Conservation (phyloP, 2,113 vertebrate genomes). For the Hymenochirus boettgeri region DNA sequence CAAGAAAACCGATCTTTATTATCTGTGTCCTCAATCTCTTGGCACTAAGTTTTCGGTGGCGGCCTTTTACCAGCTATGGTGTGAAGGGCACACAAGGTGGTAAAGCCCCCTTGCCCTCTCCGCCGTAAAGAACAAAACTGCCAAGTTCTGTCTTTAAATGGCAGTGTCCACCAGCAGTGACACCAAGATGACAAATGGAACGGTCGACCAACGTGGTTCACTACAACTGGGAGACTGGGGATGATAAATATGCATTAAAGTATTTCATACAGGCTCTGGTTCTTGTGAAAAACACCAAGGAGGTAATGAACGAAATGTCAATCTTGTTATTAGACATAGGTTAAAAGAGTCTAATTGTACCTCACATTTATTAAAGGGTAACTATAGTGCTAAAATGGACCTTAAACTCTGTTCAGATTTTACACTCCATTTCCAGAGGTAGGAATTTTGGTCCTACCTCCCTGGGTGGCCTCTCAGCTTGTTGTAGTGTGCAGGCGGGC, state of each 20-base stretch:
- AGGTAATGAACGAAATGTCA: too few relatives aligned
- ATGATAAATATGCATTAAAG: constrained; percentile 74
- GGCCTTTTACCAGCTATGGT: constrained; percentile 80
- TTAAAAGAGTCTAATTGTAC: too few relatives aligned
- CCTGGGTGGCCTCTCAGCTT: too few relatives aligned
- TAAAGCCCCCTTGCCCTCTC: constrained; percentile 77
- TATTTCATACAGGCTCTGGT: constrained; percentile 79
- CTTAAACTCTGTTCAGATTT: too few relatives aligned
- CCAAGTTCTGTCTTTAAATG: constrained; percentile 22
- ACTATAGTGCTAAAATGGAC: too few relatives aligned
- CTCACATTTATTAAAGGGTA: too few relatives aligned
- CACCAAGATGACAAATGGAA: constrained; percentile 59
- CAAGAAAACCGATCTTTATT: constrained; percentile 63
- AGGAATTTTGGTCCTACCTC: too few relatives aligned
- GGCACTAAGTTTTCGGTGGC: constrained; percentile 70
- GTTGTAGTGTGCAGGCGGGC: too few relatives aligned
- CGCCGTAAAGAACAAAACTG: constrained; percentile 74
- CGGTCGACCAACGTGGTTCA: constrained; percentile 65
- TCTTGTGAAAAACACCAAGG: constrained; percentile 73
- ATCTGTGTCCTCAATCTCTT: constrained; percentile 68
- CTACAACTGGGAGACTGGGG: constrained; percentile 79
- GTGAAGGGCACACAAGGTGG: constrained; percentile 79
- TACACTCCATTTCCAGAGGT: too few relatives aligned
- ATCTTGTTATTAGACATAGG: too few relatives aligned
- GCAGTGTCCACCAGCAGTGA: constrained; percentile 62